Conservation (phyloP, 2,113 vertebrate species). For the Carlito syrichta region DNA sequence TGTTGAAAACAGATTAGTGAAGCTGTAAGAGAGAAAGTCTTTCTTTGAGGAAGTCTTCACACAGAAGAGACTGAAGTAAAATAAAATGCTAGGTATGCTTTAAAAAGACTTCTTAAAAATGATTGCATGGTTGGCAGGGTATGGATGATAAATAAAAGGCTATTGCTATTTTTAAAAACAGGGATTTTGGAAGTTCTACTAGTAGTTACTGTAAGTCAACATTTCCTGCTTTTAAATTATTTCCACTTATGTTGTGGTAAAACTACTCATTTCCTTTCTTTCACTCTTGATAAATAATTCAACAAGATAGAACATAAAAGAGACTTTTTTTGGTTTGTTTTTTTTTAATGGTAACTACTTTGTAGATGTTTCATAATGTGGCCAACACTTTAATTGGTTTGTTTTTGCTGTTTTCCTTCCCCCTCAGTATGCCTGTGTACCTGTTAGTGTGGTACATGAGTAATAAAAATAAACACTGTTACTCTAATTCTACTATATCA, state of each 20-base stretch:
- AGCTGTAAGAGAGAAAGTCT: neutral
- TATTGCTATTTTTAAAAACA: neutral
- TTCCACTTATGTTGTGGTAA: neutral
- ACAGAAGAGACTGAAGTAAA: neutral
- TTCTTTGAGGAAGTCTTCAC: neutral
- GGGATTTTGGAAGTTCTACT: neutral
- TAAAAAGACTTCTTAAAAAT: neutral
- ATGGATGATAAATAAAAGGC: neutral
- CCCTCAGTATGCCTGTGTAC: neutral
- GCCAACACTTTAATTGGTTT: neutral
- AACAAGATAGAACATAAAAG: neutral
- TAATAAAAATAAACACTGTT: neutral
- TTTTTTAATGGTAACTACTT: neutral
- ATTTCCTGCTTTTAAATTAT: slow-evolving; percentile 37
- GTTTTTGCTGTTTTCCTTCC: neutral
- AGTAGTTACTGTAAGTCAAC: neutral
- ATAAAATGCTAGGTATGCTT: neutral
- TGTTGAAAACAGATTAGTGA: neutral
- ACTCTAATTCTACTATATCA: neutral
- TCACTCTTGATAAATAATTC: neutral
- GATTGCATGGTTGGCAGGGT: neutral
- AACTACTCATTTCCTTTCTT: neutral
- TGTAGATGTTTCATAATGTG: neutral
- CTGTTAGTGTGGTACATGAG: neutral
- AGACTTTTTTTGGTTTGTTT: neutral